Percentiles rank a stretch among this genome's conserved stretches.
Conservation (phyloP, 2,888 invertebrate species). For the Metallyticus violacea region DNA sequence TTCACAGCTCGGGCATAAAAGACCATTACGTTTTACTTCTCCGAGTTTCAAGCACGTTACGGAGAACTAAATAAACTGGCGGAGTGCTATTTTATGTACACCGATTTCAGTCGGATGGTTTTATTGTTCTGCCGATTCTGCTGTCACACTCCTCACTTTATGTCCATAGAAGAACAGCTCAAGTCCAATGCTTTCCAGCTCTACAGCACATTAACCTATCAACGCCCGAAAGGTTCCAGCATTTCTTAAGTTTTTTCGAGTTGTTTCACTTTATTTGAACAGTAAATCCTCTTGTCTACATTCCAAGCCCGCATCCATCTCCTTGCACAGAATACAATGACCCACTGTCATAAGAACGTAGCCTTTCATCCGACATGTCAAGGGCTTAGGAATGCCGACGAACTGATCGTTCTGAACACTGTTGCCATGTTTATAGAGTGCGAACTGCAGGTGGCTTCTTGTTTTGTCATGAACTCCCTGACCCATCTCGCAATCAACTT, state of each 20-base stretch:
- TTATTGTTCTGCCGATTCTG: not conserved
- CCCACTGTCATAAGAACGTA: no score
- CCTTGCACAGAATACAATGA: no score
- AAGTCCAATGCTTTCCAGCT: not conserved
- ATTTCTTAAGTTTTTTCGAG: not conserved
- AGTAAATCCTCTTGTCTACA: not conserved
- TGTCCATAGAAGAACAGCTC: not conserved
- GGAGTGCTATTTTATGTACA: not conserved
- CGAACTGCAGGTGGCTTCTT: no score
- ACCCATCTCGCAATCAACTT: no score
- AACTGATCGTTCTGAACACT: no score
- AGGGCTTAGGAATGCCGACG: no score
- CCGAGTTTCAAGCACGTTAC: not conserved
- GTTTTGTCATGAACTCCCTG: no score
- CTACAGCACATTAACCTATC: no score
- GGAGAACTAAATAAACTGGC: not conserved
- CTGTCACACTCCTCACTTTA: not conserved
- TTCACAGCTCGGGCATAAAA: not conserved
- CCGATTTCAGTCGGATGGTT: not conserved
- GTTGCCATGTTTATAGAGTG: no score
- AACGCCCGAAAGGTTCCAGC: no score
- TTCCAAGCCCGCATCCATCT: no score
- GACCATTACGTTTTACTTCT: not conserved
- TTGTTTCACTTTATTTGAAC: not conserved
- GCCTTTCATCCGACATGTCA: no score